phyloP scores from a whole-genome alignment of 2,113 vertebrate genomes.

The Pipra filicauda region DNA sequence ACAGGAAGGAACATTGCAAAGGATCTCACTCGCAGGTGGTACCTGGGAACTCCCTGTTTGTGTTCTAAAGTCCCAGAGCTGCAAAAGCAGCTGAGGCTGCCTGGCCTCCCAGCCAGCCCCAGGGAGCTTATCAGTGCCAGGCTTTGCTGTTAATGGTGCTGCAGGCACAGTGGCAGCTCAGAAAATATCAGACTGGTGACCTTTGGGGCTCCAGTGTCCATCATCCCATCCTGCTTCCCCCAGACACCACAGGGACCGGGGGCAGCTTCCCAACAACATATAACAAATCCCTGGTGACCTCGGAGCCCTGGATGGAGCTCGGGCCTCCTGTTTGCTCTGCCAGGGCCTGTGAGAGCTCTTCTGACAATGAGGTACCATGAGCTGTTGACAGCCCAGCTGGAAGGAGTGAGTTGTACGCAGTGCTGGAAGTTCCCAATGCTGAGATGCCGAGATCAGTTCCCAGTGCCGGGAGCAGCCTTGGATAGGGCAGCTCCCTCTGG shows the following conservation, averaged over 20 bases:
- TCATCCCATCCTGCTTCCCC: background rate
- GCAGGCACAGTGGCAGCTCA: background rate
- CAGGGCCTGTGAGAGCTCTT: background rate
- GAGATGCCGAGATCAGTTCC: background rate
- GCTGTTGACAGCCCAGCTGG: background rate
- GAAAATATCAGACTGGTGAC: background rate
- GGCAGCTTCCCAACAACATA: background rate
- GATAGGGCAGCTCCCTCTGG: background rate
- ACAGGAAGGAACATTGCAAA: background rate
- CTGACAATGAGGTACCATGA: background rate
- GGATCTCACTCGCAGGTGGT: background rate
- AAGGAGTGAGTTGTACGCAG: background rate
- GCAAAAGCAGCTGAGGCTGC: background rate
- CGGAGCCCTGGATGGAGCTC: background rate
- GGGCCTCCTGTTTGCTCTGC: background rate
- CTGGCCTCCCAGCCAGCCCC: background rate
- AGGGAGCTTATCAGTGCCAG: background rate
- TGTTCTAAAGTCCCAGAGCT: rapidly evolving
- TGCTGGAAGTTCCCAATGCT: background rate
- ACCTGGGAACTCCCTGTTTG: background rate
- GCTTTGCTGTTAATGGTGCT: background rate
- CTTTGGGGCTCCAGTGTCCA: background rate
- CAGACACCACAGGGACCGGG: rapidly evolving
- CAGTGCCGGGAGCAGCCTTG: background rate
- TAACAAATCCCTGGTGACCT: rapidly evolving